Evolutionary conservation across 2,888 invertebrate genomes (phyloP).

Genomic region (Andrena trimmerana): DNA sequence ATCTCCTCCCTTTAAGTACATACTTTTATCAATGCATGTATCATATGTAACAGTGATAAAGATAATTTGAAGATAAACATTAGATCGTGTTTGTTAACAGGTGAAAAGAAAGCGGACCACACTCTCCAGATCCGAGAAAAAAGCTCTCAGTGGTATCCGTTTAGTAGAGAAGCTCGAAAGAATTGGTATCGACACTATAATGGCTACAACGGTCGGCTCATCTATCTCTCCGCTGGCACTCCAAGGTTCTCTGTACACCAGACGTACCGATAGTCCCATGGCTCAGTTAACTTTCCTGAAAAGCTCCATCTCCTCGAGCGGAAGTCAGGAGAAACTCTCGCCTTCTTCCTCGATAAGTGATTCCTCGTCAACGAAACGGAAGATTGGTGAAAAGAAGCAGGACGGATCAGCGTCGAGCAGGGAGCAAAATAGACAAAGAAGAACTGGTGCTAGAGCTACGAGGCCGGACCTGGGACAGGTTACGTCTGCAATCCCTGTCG

Average conservation of each 20-base stretch:
- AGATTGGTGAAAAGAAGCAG: constrained; percentile 21
- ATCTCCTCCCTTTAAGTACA: neutral
- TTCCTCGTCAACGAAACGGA: constrained; percentile 45
- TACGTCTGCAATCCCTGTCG: constrained; percentile 69
- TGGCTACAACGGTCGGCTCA: constrained; percentile 87
- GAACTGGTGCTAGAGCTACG: constrained; percentile 85
- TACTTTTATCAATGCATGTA: neutral
- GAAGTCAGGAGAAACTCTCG: constrained; percentile 82
- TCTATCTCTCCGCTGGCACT: constrained; percentile 88
- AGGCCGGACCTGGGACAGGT: constrained; percentile 88
- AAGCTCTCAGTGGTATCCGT: constrained; percentile 86
- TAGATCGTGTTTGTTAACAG: constrained; percentile 67
- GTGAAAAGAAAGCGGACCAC: constrained; percentile 80
- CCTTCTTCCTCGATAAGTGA: constrained; percentile 68
- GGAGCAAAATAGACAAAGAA: constrained; percentile 85
- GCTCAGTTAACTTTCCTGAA: constrained; percentile 92
- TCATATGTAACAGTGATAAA: neutral
- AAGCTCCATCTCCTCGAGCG: constrained; percentile 83
- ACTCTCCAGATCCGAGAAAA: constrained; percentile 81
- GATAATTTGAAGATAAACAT: neutral
- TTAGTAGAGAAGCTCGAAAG: constrained; percentile 89
- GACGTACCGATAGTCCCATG: constrained; percentile 91
- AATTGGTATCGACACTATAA: constrained; percentile 89
- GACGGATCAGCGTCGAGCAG: constrained; percentile 77
- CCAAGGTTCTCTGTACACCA: constrained; percentile 88